Evolutionary conservation across 2,797 vertebrate species (phyloP).

Genomic region (Cirrhinus molitorella): DNA sequence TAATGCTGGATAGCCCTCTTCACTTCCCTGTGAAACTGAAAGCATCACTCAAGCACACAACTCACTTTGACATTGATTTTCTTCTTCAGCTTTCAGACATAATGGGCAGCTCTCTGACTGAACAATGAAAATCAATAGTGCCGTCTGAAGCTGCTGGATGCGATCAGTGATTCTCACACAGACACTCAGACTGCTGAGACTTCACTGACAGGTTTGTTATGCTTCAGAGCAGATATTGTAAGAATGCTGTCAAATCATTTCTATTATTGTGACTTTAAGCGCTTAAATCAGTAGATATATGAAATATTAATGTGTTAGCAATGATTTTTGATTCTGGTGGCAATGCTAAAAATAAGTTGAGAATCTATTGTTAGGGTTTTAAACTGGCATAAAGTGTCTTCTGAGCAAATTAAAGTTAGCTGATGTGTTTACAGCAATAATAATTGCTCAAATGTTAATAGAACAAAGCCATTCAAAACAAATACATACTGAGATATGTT

Average conservation of each 20-base stretch:
- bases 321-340: not conserved
- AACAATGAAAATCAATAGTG: constrained; percentile 27
- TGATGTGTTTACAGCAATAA: not conserved
- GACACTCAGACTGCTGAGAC: not conserved
- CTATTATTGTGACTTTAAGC: not conserved
- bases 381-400: not conserved
- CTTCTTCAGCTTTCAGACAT: not conserved
- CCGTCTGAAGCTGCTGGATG: not conserved
- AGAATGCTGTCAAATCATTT: not conserved
- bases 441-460: too few relatives aligned
- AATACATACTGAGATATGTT: not conserved
- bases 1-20: not conserved
- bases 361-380: not conserved
- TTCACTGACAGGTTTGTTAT: not conserved
- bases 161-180: not conserved
- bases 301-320: not conserved
- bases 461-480: too few relatives aligned
- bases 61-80: constrained; percentile 21
- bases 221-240: not conserved
- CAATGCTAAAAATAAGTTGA: not conserved
- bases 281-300: not conserved
- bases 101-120: constrained; percentile 11
- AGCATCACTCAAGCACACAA: not conserved
- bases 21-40: not conserved
- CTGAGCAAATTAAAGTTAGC: not conserved